phyloP scores from a whole-genome alignment of 2,888 invertebrate species.

The Lissonota sp. region DNA sequence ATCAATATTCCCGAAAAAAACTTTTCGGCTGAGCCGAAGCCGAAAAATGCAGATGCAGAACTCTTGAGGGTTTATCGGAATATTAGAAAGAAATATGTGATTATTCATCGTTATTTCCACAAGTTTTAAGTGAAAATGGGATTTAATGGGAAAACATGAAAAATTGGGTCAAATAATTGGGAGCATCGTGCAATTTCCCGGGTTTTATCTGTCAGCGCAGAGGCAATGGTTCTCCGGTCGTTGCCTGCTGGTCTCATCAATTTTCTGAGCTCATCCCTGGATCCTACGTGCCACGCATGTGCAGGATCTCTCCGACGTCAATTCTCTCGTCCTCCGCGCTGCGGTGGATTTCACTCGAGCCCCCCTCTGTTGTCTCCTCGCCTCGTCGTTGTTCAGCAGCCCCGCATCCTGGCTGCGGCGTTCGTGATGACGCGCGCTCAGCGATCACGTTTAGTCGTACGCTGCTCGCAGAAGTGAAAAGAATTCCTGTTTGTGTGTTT shows the following conservation, averaged over 20 bases:
- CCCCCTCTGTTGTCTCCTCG: neutral
- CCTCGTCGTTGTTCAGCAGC: no score
- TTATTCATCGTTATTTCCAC: no score
- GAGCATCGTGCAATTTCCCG: slow-evolving; percentile 19
- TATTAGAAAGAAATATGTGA: neutral
- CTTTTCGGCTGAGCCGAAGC: no score
- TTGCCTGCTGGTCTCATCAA: slow-evolving; percentile 45
- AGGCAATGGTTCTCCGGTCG: slow-evolving; percentile 46
- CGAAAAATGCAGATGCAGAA: no score
- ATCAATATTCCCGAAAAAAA: no score
- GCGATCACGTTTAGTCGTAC: slow-evolving; percentile 69
- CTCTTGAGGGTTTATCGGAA: no score
- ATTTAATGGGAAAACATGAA: neutral
- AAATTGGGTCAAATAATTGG: slow-evolving; percentile 52
- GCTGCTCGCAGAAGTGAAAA: slow-evolving; percentile 56
- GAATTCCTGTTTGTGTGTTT: no score
- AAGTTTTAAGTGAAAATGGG: neutral
- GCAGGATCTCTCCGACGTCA: slow-evolving; percentile 27
- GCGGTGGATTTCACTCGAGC: neutral
- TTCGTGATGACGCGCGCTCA: slow-evolving; percentile 64
- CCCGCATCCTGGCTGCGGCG: no score
- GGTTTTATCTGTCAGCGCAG: slow-evolving; percentile 43
- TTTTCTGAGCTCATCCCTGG: slow-evolving; percentile 58
- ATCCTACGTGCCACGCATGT: slow-evolving; percentile 44
- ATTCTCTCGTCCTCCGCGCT: neutral